These are phyloP conservation scores for Heliconius sara DNA, from an alignment of 2,888 invertebrate genomes.

Conservation along the genomic window DNA sequence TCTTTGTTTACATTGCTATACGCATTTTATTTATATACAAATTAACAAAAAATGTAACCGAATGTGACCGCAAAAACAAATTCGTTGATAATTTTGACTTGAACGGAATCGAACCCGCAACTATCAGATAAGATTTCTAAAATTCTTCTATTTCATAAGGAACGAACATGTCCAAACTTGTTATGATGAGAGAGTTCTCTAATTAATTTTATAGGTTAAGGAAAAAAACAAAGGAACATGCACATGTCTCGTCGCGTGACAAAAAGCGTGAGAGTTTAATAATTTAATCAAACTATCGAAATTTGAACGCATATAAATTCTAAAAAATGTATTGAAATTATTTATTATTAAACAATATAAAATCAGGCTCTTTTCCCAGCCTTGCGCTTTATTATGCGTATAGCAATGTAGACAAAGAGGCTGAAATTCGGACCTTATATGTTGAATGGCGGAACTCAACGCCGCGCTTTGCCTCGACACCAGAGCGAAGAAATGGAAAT, in stretches of 20 bases:
- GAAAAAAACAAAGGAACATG: constrained; percentile 51
- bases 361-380: too few relatives aligned
- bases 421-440: not conserved
- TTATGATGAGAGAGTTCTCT: constrained; percentile 33
- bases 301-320: constrained; percentile 16
- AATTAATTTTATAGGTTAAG: constrained; percentile 36
- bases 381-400: not conserved
- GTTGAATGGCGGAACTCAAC: not conserved
- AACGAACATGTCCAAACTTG: constrained; percentile 44
- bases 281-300: constrained; percentile 25
- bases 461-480: not conserved
- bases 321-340: not conserved
- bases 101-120: not conserved
- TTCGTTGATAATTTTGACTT: not conserved
- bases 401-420: not conserved
- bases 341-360: not conserved
- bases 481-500: too few relatives aligned
- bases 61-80: not conserved
- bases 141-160: constrained; percentile 2
- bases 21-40: too few relatives aligned
- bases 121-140: not conserved
- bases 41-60: not conserved
- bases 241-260: constrained; percentile 40
- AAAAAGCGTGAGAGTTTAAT: constrained; percentile 35
- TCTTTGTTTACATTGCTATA: not conserved